phyloP scores from a whole-genome alignment of 2,113 vertebrate genomes.

The Lipophrys pholis region DNA sequence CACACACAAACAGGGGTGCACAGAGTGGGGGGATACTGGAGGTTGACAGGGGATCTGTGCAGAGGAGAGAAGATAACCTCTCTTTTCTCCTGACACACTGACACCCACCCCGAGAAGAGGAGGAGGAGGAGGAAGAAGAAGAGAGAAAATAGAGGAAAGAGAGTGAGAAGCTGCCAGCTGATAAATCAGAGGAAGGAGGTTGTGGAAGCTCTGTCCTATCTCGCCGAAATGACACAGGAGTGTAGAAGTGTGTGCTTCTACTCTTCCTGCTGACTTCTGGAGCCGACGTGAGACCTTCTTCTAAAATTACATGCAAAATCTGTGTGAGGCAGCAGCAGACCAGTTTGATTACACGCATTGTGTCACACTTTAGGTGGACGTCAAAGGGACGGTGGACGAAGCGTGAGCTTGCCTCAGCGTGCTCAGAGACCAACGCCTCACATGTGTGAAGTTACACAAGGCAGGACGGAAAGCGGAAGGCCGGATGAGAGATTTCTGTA shows the following conservation, averaged over 20 bases:
- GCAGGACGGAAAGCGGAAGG: background rate
- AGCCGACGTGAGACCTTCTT: conserved; percentile 42
- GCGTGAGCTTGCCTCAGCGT: background rate
- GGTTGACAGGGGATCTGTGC: conserved; percentile 38
- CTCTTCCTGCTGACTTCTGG: conserved; percentile 47
- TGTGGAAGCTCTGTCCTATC: conserved; percentile 2
- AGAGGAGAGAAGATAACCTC: conserved; percentile 44
- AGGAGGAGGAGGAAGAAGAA: background rate
- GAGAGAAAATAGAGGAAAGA: conserved; percentile 11
- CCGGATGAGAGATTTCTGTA: background rate
- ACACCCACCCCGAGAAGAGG: conserved; percentile 35
- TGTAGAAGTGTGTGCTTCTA: background rate
- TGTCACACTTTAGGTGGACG: conserved; percentile 36
- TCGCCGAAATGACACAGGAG: conserved; percentile 33
- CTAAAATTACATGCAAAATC: conserved; percentile 64
- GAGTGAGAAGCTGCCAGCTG: conserved; percentile 7
- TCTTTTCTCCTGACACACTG: conserved; percentile 21
- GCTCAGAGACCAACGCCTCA: no score
- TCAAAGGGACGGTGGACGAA: conserved; percentile 20
- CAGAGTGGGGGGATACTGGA: conserved; percentile 19
- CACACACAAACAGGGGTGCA: conserved; percentile 31
- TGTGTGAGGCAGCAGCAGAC: conserved; percentile 32
- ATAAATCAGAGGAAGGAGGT: conserved; percentile 13
- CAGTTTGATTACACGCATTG: conserved; percentile 59
- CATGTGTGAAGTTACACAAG: no score